Evolutionary conservation across 1,140 invertebrate genomes (phyloP), one percentile per base, ranked within the genome.

Genomic region (Armadillidium nasatum): DNA sequence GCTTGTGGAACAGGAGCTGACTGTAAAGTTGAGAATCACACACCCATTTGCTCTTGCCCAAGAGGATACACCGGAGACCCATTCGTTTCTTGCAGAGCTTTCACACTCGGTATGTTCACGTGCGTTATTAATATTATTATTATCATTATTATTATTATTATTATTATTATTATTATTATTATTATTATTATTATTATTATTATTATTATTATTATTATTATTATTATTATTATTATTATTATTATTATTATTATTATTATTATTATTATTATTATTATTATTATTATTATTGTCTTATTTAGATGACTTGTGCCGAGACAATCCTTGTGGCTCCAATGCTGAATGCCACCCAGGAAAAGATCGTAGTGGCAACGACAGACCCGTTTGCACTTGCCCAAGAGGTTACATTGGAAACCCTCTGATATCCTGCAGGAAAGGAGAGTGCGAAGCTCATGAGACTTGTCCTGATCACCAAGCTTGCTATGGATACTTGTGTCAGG

Each of bases 51-150:
- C 85, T 90, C 89, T 79, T 95, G 93, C 83, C 92, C 92, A 9
- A 89, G 89, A 81, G 91, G 93, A 82, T 93, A 92, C 90, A 94
- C 92, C 23, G 93, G 93, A 4, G 90, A 94, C 88, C 93, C 93
- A 15, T 95, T 94, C 84, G 86, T 90, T 0, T 88, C 88, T 79
- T 94, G 93, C 84, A 88, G 92, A 81, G 91, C 90, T 72, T 94
- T 93, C 82, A 90, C 90, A 83, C 77, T 79, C 80, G 76, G 82
- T 83, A 71, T n/a, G n/a, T n/a, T n/a, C n/a, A n/a, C n/a, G n/a
- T n/a, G n/a, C n/a, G n/a, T n/a, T n/a, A n/a, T n/a, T n/a, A n/a
- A n/a, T n/a, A n/a, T n/a, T n/a, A n/a, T n/a, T n/a, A n/a, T n/a
- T n/a, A n/a, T n/a, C n/a, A n/a, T n/a, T n/a, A n/a, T n/a, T n/a